These are phyloP conservation scores for Petrocephalus zakoni DNA, from an alignment of 2,113 vertebrate genomes.

Conservation along the genomic window DNA sequence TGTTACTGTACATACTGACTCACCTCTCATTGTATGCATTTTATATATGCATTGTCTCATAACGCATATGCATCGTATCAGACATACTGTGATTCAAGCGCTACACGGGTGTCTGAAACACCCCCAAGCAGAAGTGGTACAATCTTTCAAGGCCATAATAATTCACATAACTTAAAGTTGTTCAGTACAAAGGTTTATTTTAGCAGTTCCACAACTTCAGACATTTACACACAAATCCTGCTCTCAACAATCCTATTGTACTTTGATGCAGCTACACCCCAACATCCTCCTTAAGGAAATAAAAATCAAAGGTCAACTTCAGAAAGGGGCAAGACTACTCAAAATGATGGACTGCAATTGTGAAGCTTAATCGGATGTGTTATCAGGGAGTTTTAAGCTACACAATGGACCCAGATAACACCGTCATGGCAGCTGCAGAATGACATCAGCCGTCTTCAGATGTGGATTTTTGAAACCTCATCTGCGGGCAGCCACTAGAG, in stretches of 20 bases:
- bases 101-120: neutral
- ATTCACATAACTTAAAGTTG: neutral
- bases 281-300: neutral
- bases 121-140: neutral
- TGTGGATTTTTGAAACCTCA: neutral
- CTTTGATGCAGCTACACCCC: neutral
- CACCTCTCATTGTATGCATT: neutral
- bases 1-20: neutral
- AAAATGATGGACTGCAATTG: neutral
- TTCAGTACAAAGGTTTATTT: neutral
- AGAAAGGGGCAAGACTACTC: neutral
- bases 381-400: neutral
- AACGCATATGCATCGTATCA: neutral
- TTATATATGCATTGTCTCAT: neutral
- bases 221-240: neutral
- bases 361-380: neutral
- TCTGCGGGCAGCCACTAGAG: too few relatives aligned
- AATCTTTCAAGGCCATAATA: neutral
- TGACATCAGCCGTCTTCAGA: neutral
- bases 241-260: neutral
- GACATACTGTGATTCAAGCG: neutral
- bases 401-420: neutral
- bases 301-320: neutral
- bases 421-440: neutral
- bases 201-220: neutral